Conservation (phyloP, 2,797 vertebrate species). For the Peromyscus melanophrys region DNA sequence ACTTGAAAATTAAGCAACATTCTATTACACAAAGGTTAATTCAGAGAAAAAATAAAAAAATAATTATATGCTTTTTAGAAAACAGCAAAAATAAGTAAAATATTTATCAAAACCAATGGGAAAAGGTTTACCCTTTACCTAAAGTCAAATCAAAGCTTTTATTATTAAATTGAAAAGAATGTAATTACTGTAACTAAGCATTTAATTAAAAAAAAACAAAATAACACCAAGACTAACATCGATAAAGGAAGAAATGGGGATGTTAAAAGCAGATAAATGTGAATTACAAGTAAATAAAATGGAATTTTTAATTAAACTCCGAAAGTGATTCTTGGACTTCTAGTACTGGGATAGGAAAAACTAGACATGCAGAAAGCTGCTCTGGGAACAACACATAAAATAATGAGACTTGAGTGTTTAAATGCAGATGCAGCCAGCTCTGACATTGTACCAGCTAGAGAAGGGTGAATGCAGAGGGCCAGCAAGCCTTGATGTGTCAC, state of each 20-base stretch:
- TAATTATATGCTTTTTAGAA: constrained; percentile 74
- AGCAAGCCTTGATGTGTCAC: background rate
- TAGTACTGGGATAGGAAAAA: background rate
- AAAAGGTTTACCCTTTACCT: constrained; percentile 51
- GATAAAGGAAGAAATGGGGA: background rate
- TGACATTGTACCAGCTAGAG: background rate
- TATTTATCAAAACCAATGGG: constrained; percentile 63
- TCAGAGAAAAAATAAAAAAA: constrained; percentile 68
- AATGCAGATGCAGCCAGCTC: background rate
- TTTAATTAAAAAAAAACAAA: constrained; percentile 23
- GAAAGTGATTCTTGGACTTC: background rate
- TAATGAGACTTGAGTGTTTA: background rate
- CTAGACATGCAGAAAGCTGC: background rate
- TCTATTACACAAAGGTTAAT: constrained; percentile 70
- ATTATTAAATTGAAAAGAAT: constrained; percentile 65
- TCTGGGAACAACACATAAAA: background rate
- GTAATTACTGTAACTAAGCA: constrained; percentile 58
- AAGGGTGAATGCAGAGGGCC: background rate
- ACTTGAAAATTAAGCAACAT: constrained; percentile 75
- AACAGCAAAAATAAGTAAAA: constrained; percentile 67
- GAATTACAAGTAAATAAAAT: constrained; percentile 25
- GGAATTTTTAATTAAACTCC: constrained; percentile 41
- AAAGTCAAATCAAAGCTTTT: constrained; percentile 74
- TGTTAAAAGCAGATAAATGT: constrained; percentile 3
- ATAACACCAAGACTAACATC: constrained; percentile 40